Conservation (phyloP, 2,797 vertebrate species). For the Hyperoplus lanceolatus region DNA sequence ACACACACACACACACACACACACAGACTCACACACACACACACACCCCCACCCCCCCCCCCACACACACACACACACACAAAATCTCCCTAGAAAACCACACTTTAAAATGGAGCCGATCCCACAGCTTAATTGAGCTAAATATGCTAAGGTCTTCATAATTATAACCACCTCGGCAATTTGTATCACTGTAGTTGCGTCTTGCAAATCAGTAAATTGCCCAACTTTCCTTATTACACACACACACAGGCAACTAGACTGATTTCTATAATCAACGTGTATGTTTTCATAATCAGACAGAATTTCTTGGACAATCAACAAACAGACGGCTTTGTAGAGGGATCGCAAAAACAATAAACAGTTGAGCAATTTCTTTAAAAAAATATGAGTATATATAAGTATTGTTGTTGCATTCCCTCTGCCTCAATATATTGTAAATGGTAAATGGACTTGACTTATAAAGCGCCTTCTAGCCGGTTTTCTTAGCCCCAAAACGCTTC, state of each 20-base stretch:
- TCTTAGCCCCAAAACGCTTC: too few relatives aligned
- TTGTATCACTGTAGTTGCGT: slow-evolving; percentile 60
- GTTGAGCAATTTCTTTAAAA: too few relatives aligned
- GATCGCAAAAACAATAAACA: background rate
- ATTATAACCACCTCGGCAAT: slow-evolving; percentile 64
- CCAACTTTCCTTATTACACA: slow-evolving; percentile 56
- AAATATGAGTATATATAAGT: too few relatives aligned
- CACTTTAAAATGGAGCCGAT: slow-evolving; percentile 52
- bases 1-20: too few relatives aligned
- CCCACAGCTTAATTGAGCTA: slow-evolving; percentile 70
- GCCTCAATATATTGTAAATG: background rate
- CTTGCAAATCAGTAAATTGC: slow-evolving; percentile 71
- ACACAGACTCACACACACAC: too few relatives aligned
- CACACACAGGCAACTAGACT: slow-evolving; percentile 61
- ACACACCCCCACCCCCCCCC: too few relatives aligned
- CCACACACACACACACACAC: slow-evolving; percentile 42
- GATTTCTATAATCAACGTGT: slow-evolving; percentile 75
- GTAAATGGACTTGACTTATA: too few relatives aligned
- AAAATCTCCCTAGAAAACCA: slow-evolving; percentile 15
- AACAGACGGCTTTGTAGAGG: slow-evolving; percentile 23
- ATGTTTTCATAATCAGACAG: slow-evolving; percentile 68
- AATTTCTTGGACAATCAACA: slow-evolving; percentile 27
- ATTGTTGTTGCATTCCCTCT: background rate
- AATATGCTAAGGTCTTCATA: slow-evolving; percentile 77
- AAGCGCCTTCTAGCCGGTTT: too few relatives aligned